Evolutionary conservation across 2,888 invertebrate species (phyloP).

Genomic region (Entomobrya multifasciata): DNA sequence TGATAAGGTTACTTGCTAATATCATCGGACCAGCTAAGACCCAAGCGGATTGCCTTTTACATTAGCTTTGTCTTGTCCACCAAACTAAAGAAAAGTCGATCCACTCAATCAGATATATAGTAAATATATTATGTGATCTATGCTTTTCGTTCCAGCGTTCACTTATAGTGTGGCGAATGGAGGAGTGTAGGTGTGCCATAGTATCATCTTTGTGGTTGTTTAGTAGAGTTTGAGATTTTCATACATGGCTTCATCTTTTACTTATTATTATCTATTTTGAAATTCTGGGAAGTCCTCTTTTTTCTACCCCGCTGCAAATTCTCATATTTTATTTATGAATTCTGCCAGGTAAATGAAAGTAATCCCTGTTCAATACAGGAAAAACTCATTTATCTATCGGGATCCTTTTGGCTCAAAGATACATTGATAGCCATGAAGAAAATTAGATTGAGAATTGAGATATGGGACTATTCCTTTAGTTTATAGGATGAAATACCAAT

Average conservation of each 20-base stretch:
- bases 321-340: constrained; percentile 1
- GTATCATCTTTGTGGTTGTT: background rate
- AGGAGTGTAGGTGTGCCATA: background rate
- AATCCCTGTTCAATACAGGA: constrained; percentile 31
- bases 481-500: too few species aligned
- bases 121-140: background rate
- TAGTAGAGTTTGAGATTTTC: constrained; percentile 3
- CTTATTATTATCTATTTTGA: background rate
- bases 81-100: background rate
- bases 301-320: background rate
- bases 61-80: background rate
- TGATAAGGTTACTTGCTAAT: constrained; percentile 26
- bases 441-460: too few species aligned
- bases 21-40: constrained; percentile 7
- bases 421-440: background rate
- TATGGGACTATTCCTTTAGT: too few species aligned
- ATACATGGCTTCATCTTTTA: constrained; percentile 3
- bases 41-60: constrained; percentile 25
- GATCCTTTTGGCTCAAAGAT: background rate
- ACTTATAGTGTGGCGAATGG: background rate
- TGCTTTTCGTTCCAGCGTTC: background rate
- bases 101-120: too few species aligned
- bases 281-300: background rate
- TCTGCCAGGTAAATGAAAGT: constrained; percentile 40
- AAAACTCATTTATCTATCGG: constrained; percentile 28